Evolutionary conservation across 1,140 invertebrate species (phyloP).

Genomic region (Contarinia nasturtii): DNA sequence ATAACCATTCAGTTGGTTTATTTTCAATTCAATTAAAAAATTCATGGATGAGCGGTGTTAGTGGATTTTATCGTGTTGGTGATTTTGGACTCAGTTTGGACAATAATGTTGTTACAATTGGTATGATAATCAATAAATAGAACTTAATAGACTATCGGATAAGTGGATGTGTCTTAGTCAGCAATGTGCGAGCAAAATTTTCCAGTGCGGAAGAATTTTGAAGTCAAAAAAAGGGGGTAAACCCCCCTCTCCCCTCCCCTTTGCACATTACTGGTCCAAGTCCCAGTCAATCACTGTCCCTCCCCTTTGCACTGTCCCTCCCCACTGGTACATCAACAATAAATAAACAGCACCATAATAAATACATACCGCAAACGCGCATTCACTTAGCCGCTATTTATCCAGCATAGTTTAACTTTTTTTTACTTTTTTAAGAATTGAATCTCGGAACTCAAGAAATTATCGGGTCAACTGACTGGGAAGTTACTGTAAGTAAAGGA

Average conservation of each 20-base stretch:
- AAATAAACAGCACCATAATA: too few relatives aligned
- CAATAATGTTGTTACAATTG: constrained; percentile 38
- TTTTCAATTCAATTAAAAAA: constrained; percentile 43
- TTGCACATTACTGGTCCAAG: too few relatives aligned
- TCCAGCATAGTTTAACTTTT: too few relatives aligned
- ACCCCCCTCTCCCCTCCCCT: too few relatives aligned
- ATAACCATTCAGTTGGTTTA: constrained; percentile 45
- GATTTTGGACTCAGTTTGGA: constrained; percentile 51
- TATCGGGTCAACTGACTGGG: constrained; percentile 56
- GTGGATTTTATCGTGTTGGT: constrained; percentile 61
- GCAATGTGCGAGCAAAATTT: not conserved
- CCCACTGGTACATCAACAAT: too few relatives aligned
- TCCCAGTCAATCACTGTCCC: too few relatives aligned
- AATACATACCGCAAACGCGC: too few relatives aligned
- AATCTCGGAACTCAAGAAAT: constrained; percentile 61
- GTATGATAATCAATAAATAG: too few relatives aligned
- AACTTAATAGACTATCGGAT: not conserved
- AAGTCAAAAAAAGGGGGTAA: too few relatives aligned
- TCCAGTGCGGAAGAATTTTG: too few relatives aligned
- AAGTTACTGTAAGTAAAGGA: constrained; percentile 42
- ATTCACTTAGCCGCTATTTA: too few relatives aligned
- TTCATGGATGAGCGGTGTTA: constrained; percentile 57
- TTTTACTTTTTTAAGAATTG: constrained; percentile 31
- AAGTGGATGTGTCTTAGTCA: constrained; percentile 4
- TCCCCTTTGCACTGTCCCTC: too few relatives aligned